A percentile compares a stretch with the other conserved stretches of the same genome.
These are phyloP conservation scores for Anoplolepis gracilipes DNA, from an alignment of 1,140 invertebrate species.

Conservation along the genomic window DNA sequence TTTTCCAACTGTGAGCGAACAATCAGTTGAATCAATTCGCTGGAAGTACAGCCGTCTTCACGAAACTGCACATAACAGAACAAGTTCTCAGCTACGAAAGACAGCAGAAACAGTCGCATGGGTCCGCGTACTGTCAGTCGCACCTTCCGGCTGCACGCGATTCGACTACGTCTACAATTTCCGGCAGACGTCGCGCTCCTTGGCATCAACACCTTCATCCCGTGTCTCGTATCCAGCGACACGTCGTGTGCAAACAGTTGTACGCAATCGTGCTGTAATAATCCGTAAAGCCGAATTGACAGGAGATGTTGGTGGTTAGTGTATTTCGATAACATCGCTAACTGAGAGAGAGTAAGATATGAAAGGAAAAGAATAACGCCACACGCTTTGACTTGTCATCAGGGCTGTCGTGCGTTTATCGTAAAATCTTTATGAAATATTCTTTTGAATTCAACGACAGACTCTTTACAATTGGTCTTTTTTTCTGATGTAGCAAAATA, in stretches of 20 bases:
- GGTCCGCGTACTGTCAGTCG: slow-evolving; percentile 79
- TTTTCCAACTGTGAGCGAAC: slow-evolving; percentile 46
- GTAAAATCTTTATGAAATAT: neutral
- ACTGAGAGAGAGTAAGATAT: neutral
- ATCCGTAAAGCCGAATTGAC: slow-evolving; percentile 68
- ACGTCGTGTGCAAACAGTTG: slow-evolving; percentile 67
- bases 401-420: neutral
- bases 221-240: slow-evolving; percentile 25
- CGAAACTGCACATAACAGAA: neutral
- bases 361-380: neutral
- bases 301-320: slow-evolving; percentile 50
- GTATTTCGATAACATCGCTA: slow-evolving; percentile 21
- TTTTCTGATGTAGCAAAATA: neutral
- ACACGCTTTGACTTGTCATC: neutral
- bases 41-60: slow-evolving; percentile 34
- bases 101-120: slow-evolving; percentile 59
- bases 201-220: slow-evolving; percentile 41
- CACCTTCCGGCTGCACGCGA: slow-evolving; percentile 80
- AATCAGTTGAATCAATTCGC: neutral
- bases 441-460: neutral
- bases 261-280: slow-evolving; percentile 70
- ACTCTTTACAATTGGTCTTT: neutral
- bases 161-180: slow-evolving; percentile 81
- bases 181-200: slow-evolving; percentile 74
- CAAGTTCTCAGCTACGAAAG: slow-evolving; percentile 63